Conservation (phyloP, 2,113 vertebrate species). For the Ophthalmolycus amberensis region DNA sequence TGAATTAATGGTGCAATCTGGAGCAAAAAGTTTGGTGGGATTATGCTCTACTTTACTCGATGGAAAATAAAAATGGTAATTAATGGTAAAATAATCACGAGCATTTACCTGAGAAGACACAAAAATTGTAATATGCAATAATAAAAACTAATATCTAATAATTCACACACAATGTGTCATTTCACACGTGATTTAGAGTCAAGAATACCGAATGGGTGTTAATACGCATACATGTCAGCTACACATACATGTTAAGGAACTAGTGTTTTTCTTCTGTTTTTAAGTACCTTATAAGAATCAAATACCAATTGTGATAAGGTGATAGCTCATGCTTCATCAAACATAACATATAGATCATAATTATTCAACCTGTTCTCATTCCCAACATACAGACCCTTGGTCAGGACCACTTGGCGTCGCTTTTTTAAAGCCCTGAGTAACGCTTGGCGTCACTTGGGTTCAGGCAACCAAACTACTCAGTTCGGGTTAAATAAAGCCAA, state of each 20-base stretch:
- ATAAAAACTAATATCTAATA: too few relatives aligned
- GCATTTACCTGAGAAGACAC: too few relatives aligned
- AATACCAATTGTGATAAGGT: neutral
- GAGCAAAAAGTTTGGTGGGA: slow-evolving; percentile 12
- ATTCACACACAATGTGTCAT: too few relatives aligned
- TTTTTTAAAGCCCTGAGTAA: too few relatives aligned
- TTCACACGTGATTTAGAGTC: too few relatives aligned
- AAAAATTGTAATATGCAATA: too few relatives aligned
- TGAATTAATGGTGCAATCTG: neutral
- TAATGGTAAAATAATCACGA: neutral
- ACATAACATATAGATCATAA: neutral
- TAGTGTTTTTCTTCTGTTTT: neutral
- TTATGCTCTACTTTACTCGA: slow-evolving; percentile 1
- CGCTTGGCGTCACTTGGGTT: too few relatives aligned
- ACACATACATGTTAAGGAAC: neutral
- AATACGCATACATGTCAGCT: neutral
- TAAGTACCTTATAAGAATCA: neutral
- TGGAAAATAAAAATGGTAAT: slow-evolving; percentile 5
- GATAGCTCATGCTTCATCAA: neutral
- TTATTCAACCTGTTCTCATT: neutral
- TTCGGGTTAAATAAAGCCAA: neutral
- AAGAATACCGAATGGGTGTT: too few relatives aligned
- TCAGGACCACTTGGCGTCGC: too few relatives aligned
- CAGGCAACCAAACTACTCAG: neutral
- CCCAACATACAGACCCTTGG: too few relatives aligned